Evolutionary conservation across 2,888 invertebrate genomes (phyloP).

Genomic region (Mesochorus sp.): DNA sequence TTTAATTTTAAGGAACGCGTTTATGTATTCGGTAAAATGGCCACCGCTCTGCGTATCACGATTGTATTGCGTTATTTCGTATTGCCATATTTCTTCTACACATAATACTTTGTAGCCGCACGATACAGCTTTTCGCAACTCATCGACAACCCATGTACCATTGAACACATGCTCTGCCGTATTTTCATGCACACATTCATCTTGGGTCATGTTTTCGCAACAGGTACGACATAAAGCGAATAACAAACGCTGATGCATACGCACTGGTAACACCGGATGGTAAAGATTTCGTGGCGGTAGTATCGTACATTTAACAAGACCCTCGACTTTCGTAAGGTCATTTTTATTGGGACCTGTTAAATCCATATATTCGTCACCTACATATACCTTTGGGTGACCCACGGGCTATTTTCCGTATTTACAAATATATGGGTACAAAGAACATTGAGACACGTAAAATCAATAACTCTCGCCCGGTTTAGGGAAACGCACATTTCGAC

Average conservation of each 20-base stretch:
- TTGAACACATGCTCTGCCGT: constrained; percentile 55
- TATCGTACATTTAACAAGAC: no score
- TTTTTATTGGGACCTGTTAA: not conserved
- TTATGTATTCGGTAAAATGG: constrained; percentile 69
- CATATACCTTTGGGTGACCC: no score
- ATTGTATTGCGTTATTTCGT: constrained; percentile 63
- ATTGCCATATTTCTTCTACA: constrained; percentile 69
- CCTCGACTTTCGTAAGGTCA: constrained; percentile 7
- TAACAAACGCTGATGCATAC: constrained; percentile 10
- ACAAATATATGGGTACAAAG: constrained; percentile 69
- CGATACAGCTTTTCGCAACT: constrained; percentile 69
- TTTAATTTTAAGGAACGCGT: constrained; percentile 69
- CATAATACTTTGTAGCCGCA: constrained; percentile 41
- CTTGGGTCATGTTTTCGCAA: not conserved
- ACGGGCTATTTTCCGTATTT: no score
- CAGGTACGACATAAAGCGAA: constrained; percentile 4
- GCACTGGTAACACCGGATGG: constrained; percentile 72
- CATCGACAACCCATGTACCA: constrained; percentile 75
- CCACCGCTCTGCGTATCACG: constrained; percentile 40
- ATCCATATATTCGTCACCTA: constrained; percentile 53
- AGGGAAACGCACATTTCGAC: no score
- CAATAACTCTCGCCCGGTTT: no score
- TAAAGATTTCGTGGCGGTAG: constrained; percentile 66
- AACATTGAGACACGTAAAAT: no score
- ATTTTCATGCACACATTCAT: constrained; percentile 36